Evolutionary conservation across 2,797 vertebrate genomes (phyloP).

Genomic region (Simalia tracyae): DNA sequence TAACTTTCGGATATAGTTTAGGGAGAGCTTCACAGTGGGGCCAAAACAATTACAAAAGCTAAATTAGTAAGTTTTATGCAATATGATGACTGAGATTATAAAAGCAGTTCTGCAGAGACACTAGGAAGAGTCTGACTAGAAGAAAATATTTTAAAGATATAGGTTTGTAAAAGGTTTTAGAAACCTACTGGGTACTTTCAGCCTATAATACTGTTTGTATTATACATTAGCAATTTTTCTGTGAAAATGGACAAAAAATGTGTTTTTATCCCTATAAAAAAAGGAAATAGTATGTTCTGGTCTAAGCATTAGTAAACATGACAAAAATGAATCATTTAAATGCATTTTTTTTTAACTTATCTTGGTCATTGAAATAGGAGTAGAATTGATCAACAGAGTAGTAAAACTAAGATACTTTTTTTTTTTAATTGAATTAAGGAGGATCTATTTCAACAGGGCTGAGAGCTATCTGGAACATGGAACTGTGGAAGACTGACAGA

Average conservation of each 20-base stretch:
- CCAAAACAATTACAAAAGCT: not conserved
- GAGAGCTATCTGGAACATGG: not conserved
- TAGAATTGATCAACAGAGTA: not conserved
- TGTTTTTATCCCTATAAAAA: not conserved
- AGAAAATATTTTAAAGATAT: not conserved
- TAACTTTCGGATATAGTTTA: not conserved
- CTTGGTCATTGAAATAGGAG: not conserved
- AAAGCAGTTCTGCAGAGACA: not conserved
- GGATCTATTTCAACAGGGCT: not conserved
- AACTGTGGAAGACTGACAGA: no score
- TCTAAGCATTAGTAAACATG: not conserved
- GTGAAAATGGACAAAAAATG: not conserved
- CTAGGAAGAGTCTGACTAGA: not conserved
- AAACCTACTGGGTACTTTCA: not conserved
- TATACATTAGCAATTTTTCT: not conserved
- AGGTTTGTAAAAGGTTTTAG: not conserved
- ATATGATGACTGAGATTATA: not conserved
- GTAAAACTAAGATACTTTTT: not conserved
- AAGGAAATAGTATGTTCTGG: not conserved
- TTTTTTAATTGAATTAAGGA: not conserved
- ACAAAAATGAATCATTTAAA: not conserved
- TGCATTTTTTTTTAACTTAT: not conserved
- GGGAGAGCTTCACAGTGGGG: not conserved
- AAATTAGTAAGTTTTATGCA: not conserved
- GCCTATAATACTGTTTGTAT: not conserved